phyloP scores from a whole-genome alignment of 2,888 invertebrate species.

The Clepsis dumicolana region DNA sequence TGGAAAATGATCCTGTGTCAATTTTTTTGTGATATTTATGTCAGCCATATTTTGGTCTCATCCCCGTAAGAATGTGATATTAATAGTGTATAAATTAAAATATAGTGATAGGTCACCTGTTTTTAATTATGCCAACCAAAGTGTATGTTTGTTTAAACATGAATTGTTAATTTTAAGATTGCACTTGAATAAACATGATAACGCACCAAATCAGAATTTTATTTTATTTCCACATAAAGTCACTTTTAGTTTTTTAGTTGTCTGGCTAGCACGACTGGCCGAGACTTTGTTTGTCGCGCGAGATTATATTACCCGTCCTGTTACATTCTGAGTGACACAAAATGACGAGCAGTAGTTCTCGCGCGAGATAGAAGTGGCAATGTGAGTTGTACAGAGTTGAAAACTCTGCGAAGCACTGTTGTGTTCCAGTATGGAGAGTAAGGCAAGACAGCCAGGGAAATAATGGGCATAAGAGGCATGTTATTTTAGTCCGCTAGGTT shows the following conservation, averaged over 20 bases:
- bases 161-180: constrained; percentile 55
- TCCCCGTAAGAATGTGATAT: constrained; percentile 36
- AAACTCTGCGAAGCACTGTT: too few relatives aligned
- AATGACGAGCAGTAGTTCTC: too few relatives aligned
- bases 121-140: constrained; percentile 63
- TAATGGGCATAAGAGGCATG: too few relatives aligned
- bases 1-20: background rate
- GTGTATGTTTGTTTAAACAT: constrained; percentile 56
- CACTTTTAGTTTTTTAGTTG: background rate
- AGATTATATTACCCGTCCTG: background rate
- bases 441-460: too few relatives aligned
- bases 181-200: constrained; percentile 67
- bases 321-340: too few relatives aligned
- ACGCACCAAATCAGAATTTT: constrained; percentile 50
- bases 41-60: constrained; percentile 36
- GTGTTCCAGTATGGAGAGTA: too few relatives aligned
- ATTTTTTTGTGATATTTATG: constrained; percentile 34
- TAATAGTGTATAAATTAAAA: constrained; percentile 26
- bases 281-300: too few relatives aligned
- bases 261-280: too few relatives aligned
- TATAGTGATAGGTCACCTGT: constrained; percentile 34
- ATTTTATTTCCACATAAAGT: constrained; percentile 1
- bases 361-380: too few relatives aligned
- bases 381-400: too few relatives aligned
- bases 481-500: too few relatives aligned